Evolutionary conservation across 2,113 vertebrate genomes (phyloP).

Genomic region (Brienomyrus longianalis): DNA sequence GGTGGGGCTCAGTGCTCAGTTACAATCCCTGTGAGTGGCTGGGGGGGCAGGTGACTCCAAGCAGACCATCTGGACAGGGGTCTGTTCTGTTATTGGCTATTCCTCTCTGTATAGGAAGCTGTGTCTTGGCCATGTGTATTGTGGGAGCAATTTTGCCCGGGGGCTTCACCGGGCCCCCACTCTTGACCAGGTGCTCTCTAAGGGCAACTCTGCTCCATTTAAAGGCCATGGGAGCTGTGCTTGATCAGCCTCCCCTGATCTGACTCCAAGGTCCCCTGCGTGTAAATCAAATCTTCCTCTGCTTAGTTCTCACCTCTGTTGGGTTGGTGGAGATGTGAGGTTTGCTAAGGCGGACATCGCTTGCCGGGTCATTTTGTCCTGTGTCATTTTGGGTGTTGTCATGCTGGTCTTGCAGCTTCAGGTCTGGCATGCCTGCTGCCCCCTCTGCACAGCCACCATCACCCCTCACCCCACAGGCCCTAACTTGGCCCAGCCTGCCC

Average conservation of each 20-base stretch:
- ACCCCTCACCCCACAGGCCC: neutral
- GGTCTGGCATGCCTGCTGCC: neutral
- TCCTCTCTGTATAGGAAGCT: neutral
- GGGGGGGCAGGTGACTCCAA: neutral
- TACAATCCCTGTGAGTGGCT: neutral
- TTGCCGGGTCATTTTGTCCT: neutral
- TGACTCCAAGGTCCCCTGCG: neutral
- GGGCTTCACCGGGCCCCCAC: neutral
- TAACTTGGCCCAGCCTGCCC: neutral
- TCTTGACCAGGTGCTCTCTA: neutral
- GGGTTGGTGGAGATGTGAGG: neutral
- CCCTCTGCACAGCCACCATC: neutral
- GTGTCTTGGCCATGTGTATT: neutral
- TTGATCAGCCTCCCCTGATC: neutral
- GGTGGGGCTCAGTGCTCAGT: neutral
- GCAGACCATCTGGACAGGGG: neutral
- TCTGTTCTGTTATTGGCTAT: neutral
- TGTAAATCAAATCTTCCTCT: neutral
- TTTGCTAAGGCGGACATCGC: neutral
- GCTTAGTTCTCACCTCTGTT: neutral
- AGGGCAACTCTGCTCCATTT: neutral
- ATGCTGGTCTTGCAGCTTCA: neutral
- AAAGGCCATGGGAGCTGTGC: neutral
- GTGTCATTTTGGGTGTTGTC: neutral
- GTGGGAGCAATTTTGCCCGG: neutral